These are phyloP conservation scores for Augochlorella aurata DNA, from an alignment of 2,888 invertebrate species.

Conservation along the genomic window DNA sequence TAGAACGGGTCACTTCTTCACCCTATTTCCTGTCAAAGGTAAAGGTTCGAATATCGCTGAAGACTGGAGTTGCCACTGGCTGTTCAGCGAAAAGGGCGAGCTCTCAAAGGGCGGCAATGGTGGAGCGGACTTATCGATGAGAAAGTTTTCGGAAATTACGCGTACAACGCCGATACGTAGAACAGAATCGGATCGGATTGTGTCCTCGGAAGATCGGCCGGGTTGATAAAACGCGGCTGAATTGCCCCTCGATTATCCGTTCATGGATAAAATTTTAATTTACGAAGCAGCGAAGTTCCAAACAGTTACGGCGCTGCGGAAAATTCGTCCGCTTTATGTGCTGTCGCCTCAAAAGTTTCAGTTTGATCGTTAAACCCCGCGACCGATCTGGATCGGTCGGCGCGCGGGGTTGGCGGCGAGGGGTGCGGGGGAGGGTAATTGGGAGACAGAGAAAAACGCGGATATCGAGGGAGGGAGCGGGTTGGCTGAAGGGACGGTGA, in stretches of 20 bases:
- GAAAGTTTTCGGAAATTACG: slow-evolving; percentile 11
- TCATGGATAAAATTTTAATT: slow-evolving; percentile 71
- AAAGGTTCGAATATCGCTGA: background rate
- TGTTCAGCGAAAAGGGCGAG: background rate
- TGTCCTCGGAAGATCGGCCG: slow-evolving; percentile 21
- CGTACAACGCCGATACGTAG: slow-evolving; percentile 4
- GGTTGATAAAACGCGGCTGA: slow-evolving; percentile 59
- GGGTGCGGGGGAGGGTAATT: slow-evolving; percentile 41
- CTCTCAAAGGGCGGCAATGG: background rate
- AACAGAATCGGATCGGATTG: slow-evolving; percentile 35
- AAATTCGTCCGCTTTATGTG: slow-evolving; percentile 64
- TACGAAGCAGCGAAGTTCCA: slow-evolving; percentile 61
- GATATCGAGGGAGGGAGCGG: background rate
- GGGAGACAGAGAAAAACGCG: slow-evolving; percentile 23
- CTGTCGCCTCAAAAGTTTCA: slow-evolving; percentile 65
- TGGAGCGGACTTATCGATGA: slow-evolving; percentile 2
- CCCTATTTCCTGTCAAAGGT: too few relatives aligned
- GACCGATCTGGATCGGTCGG: slow-evolving; percentile 10
- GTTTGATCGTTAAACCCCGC: slow-evolving; percentile 66
- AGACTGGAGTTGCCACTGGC: background rate
- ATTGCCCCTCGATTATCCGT: slow-evolving; percentile 67
- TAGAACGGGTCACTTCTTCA: too few relatives aligned
- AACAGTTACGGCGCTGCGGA: slow-evolving; percentile 58
- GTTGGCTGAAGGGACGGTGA: slow-evolving; percentile 15
- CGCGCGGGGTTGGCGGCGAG: background rate